A percentile compares a stretch with the other conserved stretches of the same genome.
Conservation (phyloP, 2,797 vertebrate genomes). For the Phrynocephalus guinanensis region DNA sequence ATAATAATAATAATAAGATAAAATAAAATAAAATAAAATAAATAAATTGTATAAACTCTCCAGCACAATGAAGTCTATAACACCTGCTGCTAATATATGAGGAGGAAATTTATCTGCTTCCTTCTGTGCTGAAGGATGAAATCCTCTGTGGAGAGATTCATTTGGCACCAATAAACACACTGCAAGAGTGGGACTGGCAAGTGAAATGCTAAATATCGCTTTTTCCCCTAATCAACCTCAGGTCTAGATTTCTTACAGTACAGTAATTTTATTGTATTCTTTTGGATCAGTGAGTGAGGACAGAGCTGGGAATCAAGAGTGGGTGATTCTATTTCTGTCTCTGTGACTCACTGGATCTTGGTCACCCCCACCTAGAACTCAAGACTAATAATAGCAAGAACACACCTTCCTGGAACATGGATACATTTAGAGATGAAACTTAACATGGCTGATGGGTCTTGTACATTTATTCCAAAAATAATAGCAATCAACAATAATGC, state of each 20-base stretch:
- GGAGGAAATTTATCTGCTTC: slow-evolving; percentile 52
- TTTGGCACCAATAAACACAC: slow-evolving; percentile 4
- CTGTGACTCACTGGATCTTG: slow-evolving; percentile 35
- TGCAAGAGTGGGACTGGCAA: neutral
- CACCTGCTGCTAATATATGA: slow-evolving; percentile 57
- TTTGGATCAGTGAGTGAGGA: slow-evolving; percentile 35
- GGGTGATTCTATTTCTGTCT: slow-evolving; percentile 15
- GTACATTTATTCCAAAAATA: slow-evolving; percentile 31
- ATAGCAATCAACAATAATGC: slow-evolving; percentile 32
- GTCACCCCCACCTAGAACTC: slow-evolving; percentile 6
- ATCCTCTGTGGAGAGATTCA: slow-evolving; percentile 4
- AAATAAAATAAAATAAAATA: too few relatives aligned
- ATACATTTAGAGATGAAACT: slow-evolving; percentile 32
- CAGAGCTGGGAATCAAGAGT: slow-evolving; percentile 30
- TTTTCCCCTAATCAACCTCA: slow-evolving; percentile 27
- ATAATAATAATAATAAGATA: too few relatives aligned
- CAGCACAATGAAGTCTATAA: slow-evolving; percentile 66
- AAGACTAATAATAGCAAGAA: slow-evolving; percentile 40
- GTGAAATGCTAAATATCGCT: slow-evolving; percentile 20
- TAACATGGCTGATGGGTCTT: slow-evolving; percentile 11
- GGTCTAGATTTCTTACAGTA: slow-evolving; percentile 34
- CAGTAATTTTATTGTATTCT: slow-evolving; percentile 31
- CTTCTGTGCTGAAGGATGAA: neutral
- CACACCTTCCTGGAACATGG: slow-evolving; percentile 3
- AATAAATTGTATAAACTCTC: slow-evolving; percentile 26